A percentile compares a stretch with the other conserved stretches of the same genome.
Conservation (phyloP, 2,888 invertebrate genomes). For the Camptogramma bilineatum region DNA sequence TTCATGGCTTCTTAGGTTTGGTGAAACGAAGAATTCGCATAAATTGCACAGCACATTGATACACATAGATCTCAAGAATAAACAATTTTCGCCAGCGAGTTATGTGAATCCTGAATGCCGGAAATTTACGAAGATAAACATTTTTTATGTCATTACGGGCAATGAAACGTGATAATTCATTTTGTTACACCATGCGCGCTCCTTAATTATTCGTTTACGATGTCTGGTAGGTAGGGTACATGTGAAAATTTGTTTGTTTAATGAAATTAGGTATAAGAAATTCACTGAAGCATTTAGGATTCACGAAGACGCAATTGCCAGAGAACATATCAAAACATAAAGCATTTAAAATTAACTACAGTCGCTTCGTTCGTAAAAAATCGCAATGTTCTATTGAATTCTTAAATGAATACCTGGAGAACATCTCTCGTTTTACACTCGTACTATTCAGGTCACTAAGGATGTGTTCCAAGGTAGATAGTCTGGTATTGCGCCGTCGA, state of each 20-base stretch:
- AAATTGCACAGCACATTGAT: conserved; percentile 65
- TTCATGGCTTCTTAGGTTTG: not conserved
- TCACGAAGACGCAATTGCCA: conserved; percentile 80
- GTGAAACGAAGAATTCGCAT: conserved; percentile 62
- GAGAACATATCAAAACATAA: conserved; percentile 32
- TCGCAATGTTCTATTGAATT: conserved; percentile 24
- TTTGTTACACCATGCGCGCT: conserved; percentile 55
- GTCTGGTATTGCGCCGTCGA: conserved; percentile 79
- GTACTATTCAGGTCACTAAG: conserved; percentile 60
- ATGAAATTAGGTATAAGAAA: conserved; percentile 32
- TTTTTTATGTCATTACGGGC: conserved; percentile 63
- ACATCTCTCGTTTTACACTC: conserved; percentile 23
- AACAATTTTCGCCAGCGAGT: conserved; percentile 67
- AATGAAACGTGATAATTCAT: conserved; percentile 63
- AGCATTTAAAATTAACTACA: conserved; percentile 10
- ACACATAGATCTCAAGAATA: conserved; percentile 46
- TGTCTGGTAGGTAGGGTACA: conserved; percentile 42
- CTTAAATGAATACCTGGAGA: conserved; percentile 31
- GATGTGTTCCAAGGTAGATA: conserved; percentile 60
- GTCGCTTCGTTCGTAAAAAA: conserved; percentile 27
- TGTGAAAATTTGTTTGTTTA: conserved; percentile 41
- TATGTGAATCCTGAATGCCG: conserved; percentile 83
- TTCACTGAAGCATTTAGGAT: conserved; percentile 71
- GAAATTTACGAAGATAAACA: conserved; percentile 61
- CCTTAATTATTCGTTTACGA: conserved; percentile 66